These are phyloP conservation scores for Ceratosolen fusciceps DNA, from an alignment of 1,140 invertebrate genomes.

Conservation along the genomic window DNA sequence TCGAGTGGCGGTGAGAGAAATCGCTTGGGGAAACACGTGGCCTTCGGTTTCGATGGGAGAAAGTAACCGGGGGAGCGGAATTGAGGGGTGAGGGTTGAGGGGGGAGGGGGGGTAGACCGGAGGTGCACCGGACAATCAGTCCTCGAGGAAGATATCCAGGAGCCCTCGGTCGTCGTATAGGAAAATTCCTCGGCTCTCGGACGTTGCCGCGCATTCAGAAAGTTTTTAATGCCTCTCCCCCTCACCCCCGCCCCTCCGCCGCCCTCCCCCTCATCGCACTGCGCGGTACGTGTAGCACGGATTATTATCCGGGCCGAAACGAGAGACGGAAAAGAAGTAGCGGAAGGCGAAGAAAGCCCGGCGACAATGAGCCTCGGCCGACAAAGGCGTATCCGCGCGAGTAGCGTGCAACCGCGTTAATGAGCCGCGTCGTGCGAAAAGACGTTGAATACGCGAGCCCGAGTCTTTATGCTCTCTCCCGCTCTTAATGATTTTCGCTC, in stretches of 20 bases:
- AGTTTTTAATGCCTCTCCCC: conserved; percentile 24
- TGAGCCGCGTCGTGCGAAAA: conserved; percentile 40
- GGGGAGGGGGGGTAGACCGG: no score
- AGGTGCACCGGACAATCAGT: conserved; percentile 6
- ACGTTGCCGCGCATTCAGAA: conserved; percentile 23
- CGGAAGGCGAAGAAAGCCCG: conserved; percentile 16
- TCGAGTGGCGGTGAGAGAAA: no score
- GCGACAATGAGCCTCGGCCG: conserved; percentile 31
- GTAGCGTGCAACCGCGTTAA: conserved; percentile 37
- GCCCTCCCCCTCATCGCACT: no score
- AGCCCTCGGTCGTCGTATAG: neutral
- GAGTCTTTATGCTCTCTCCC: no score
- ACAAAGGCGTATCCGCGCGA: conserved; percentile 33
- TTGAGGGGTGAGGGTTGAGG: no score
- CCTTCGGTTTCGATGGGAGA: no score
- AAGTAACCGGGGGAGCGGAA: no score
- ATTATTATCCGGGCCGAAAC: neutral
- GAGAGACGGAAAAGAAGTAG: neutral
- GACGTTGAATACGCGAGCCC: conserved; percentile 44
- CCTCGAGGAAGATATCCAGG: neutral
- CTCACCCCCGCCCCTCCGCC: neutral
- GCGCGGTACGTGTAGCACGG: no score
- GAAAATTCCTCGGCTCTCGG: neutral
- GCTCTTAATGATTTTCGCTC: no score
- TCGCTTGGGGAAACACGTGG: no score